Percentiles rank a stretch among this genome's conserved stretches.
Conservation (phyloP, 2,888 invertebrate species). For the Argyra leucocephala region DNA sequence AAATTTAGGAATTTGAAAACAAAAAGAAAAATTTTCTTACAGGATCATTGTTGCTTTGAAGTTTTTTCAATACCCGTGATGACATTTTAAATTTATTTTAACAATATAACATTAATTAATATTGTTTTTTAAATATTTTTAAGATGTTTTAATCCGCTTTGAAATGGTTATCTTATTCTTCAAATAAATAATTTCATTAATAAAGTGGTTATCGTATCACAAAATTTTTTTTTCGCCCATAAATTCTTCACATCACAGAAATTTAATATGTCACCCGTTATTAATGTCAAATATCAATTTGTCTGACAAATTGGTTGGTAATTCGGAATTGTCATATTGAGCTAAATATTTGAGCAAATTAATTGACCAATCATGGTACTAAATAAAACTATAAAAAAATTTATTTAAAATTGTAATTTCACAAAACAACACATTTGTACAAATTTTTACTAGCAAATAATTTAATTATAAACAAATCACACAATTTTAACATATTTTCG, state of each 20-base stretch:
- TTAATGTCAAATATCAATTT: neutral
- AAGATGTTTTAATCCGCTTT: neutral
- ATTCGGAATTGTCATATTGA: too few species aligned
- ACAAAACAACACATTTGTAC: too few species aligned
- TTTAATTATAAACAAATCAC: too few species aligned
- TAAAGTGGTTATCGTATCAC: neutral
- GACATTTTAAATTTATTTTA: conserved; percentile 46
- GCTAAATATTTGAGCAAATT: too few species aligned
- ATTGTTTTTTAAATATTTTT: neutral
- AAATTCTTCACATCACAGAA: neutral
- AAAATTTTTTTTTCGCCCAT: neutral
- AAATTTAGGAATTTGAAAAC: neutral
- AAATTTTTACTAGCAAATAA: too few species aligned
- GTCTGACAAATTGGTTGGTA: too few species aligned
- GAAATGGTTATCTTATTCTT: neutral
- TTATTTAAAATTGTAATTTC: too few species aligned
- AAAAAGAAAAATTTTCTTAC: neutral
- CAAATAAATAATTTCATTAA: neutral
- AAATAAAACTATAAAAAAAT: too few species aligned
- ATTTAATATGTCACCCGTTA: neutral
- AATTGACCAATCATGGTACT: too few species aligned
- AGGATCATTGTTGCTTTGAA: conserved; percentile 47
- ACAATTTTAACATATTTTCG: too few species aligned
- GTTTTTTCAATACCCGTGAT: conserved; percentile 55
- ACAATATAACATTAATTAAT: neutral